Base-by-base conservation (phyloP, 2,113 vertebrate genomes). In the Aythya baeri region DNA sequence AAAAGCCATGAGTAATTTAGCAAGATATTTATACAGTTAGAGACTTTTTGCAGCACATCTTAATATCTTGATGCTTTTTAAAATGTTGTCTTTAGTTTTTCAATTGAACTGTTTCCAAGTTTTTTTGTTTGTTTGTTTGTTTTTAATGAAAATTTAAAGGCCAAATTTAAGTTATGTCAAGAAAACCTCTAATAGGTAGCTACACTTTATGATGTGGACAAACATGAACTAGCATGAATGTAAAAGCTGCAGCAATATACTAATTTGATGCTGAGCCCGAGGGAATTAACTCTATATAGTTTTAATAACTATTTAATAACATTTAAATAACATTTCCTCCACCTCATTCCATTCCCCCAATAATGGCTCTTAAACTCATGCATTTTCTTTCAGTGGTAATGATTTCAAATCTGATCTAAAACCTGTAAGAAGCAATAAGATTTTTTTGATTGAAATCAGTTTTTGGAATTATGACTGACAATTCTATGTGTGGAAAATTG, bases 361-460 rank as follows among this genome's bases (percentile, higher is more conserved):
- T 68, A 61, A 5, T 88, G 1, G 3, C 17, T 91, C 29, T 49
- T 75, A 85, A 66, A 88, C 85, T 76, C 59, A 81, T 68, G 18
- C 46, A 59, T 89, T 89, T 91, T 71, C 31, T 18, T 94, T 83
- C 26, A 22, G 26, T 73, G 61, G 17, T 58, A 61, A 73, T 58
- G 74, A 73, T 93, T 87, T 73, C 62, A 23, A 76, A 88, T 86
- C 55, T 80, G 75, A 83, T 57, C 22, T 91, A 89, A 85, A 83
- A 2, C 34, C 38, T 91, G 26, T 89, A 67, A 91, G 62, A 84
- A 87, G 11, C 25, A 82, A 14, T 89, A 66, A 49, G n/a, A 86
- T 26, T 62, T 76, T 93, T 93, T 86, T 81, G 58, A 62, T 5
- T 86, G 31, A 93, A 94, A 91, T 83, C 54, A 85, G 38, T 52